Evolutionary conservation across 1,140 invertebrate species (phyloP), one percentile per base, ranked within the genome.

Genomic region (Magallana angulata): DNA sequence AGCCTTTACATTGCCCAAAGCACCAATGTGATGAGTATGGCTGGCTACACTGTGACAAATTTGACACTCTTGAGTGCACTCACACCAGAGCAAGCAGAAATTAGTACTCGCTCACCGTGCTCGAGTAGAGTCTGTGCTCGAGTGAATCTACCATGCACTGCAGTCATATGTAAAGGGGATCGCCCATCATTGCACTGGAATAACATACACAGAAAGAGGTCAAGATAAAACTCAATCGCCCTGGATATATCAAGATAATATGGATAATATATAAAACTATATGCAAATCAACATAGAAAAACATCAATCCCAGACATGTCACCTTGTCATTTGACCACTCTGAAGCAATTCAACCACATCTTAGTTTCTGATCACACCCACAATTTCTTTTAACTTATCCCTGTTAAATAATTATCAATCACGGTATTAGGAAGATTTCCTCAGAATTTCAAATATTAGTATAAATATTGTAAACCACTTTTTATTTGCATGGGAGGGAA

Each of bases 101-200:
- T 76, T 76, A 76, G 68, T 76, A 30, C 68, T 76, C 48, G 68
- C 94, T 93, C 92, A 94, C 94, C 94, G 92, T 94, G 92, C 91
- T 94, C 91, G 81, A 94, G 92, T 85, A 97, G 94, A 68, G 95
- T 96, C 93, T 96, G 96, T 57, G 96, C 96, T 81, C 96, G 93
- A 3, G 96, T 96, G 92, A 96, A 96, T 92, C 96, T 94, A 57
- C 96, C 96, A 93, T 97, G 96, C 88, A 96, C 95, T 12, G 96
- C 96, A 14, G 96, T 96, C 96, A 97, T 96, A 90, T 97, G 96
- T 30, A 97, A 94, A 8, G 96, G 96, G n/a, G 96, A 97, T 82
- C 96, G 94, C 2, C 96, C 96, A 93, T 96, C 96, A 71, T 95
- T 92, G 89, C 96, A 96, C 91, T 96, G 92, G 82, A 94, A 89